Conservation (phyloP, 2,888 invertebrate genomes). For the Xestobium rufovillosum region DNA sequence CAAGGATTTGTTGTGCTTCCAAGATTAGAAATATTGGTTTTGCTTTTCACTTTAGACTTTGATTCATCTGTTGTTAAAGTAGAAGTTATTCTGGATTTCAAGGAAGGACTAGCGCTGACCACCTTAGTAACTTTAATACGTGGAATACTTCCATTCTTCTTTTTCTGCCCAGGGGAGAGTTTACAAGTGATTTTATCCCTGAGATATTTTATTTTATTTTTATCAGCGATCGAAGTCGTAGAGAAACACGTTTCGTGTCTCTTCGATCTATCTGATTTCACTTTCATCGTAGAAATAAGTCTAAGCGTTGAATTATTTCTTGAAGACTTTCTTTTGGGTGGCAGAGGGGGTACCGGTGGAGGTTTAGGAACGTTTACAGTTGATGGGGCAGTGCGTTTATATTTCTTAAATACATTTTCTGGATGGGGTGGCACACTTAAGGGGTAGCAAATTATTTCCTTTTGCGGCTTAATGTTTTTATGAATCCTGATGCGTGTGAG, state of each 20-base stretch:
- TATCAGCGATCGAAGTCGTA: slow-evolving; percentile 34
- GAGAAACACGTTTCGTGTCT: slow-evolving; percentile 49
- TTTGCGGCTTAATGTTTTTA: slow-evolving; percentile 47
- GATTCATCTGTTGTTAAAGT: slow-evolving; percentile 38
- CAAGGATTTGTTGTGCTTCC: slow-evolving; percentile 9
- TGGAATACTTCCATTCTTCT: slow-evolving; percentile 27
- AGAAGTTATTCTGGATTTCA: slow-evolving; percentile 39
- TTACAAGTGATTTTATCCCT: slow-evolving; percentile 57
- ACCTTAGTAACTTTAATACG: slow-evolving; percentile 34
- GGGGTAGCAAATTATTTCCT: slow-evolving; percentile 58
- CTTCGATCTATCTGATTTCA: slow-evolving; percentile 34
- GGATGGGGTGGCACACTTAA: slow-evolving; percentile 41
- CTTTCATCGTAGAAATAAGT: slow-evolving; percentile 52
- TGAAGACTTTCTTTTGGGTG: slow-evolving; percentile 70
- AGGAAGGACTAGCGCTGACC: slow-evolving; percentile 33
- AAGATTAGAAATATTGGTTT: slow-evolving; percentile 22
- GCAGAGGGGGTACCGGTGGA: slow-evolving; percentile 54
- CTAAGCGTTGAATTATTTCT: slow-evolving; percentile 62
- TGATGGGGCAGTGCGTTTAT: slow-evolving; percentile 55
- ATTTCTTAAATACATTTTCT: slow-evolving; percentile 50
- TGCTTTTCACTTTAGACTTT: slow-evolving; percentile 40
- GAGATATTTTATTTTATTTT: slow-evolving; percentile 53
- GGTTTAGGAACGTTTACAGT: slow-evolving; percentile 26
- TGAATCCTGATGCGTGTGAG: slow-evolving; percentile 73
- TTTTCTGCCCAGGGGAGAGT: slow-evolving; percentile 38